Evolutionary conservation across 2,888 invertebrate genomes (phyloP), one percentile per base, ranked within the genome.

Genomic region (Penaeus monodon): DNA sequence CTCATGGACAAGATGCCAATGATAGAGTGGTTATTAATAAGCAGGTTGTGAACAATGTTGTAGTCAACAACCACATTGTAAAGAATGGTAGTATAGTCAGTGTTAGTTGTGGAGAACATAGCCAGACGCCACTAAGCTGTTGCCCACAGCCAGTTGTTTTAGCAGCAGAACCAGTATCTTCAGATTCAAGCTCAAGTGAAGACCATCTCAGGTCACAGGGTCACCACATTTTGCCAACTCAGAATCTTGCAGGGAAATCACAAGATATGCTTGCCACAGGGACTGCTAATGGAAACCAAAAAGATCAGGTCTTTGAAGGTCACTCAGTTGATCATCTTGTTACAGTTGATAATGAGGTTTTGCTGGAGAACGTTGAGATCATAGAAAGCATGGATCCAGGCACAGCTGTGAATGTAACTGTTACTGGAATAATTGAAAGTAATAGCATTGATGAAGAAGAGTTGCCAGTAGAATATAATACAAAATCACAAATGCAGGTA

Each of bases 21-120:
- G 64, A 82, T 44, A 82, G 65, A 57, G 44, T 38, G 73, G 24
- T 79, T 22, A 65, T 83, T 27, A 49, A 87, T 73, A 78, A 87
- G 17, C 86, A 87, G 86, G 86, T 87, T 87, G 83, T 87, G 79
- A 87, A 74, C 65, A 83, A 83, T 83, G 83, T 85, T 70, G 79
- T 79, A n/a, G 63, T 83, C 22, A 86, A 79, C 57, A 79, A 79
- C 33, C 77, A 79, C 44, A 65, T 73, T 49, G 66, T 83, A 27
- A 70, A 87, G 64, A 79, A 79, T 80, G 83, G 73, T n/a, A 78
- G 79, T 83, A 33, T 86, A 20, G 70, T 81, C 1, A 81, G 68
- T 66, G 68, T 82, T 24, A 79, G 68, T 29, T 79, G 70, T 22
- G 70, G 78, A 65, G 79, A 87, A 12, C 57, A 63, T 10, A 81